Conservation (phyloP, 2,113 vertebrate genomes). For the Archocentrus centrarchus region DNA sequence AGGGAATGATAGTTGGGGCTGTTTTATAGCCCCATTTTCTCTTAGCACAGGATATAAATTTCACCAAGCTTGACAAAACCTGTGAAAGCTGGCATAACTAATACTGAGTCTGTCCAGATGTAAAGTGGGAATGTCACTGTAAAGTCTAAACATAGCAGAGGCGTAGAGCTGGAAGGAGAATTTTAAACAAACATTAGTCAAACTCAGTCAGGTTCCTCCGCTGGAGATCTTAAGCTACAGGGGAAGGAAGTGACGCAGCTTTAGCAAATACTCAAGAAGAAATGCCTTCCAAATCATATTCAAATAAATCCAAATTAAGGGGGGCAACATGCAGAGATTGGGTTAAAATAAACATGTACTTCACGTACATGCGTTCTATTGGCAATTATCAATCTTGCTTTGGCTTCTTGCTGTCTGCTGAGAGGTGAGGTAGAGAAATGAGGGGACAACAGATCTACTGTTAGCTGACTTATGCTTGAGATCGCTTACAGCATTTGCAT, state of each 20-base stretch:
- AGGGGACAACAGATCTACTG: constrained; percentile 35
- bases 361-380: background rate
- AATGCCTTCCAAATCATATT: constrained; percentile 9
- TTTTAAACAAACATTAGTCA: constrained; percentile 70
- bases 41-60: constrained; percentile 33
- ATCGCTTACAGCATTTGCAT: constrained; percentile 33
- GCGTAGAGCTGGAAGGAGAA: constrained; percentile 42
- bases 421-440: constrained; percentile 73
- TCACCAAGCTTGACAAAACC: constrained; percentile 39
- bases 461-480: constrained; percentile 22
- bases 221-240: constrained; percentile 5
- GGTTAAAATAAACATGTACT: constrained; percentile 9
- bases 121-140: constrained; percentile 56
- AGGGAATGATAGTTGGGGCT: constrained; percentile 5
- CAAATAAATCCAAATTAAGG: constrained; percentile 2
- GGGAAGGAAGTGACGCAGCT: constrained; percentile 20
- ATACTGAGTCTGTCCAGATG: constrained; percentile 57
- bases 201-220: constrained; percentile 8
- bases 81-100: constrained; percentile 36
- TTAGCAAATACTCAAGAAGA: background rate
- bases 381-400: constrained; percentile 30
- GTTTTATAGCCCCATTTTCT: constrained; percentile 30
- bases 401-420: constrained; percentile 49
- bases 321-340: background rate
- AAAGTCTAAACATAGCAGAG: constrained; percentile 61